phyloP scores from a whole-genome alignment of 2,113 vertebrate species.

The Otis tarda region DNA sequence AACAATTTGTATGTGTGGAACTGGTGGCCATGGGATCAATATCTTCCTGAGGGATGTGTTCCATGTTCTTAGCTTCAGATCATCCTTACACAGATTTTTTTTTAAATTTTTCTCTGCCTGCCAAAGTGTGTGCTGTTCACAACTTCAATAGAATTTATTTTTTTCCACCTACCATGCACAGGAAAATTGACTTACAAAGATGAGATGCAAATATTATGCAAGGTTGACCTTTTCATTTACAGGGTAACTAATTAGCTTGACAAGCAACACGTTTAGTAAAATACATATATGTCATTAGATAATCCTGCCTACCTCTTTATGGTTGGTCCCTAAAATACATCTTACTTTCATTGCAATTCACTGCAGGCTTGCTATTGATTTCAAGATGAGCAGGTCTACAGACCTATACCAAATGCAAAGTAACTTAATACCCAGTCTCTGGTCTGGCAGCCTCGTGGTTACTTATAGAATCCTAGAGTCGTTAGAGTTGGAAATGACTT shows the following conservation, averaged over 20 bases:
- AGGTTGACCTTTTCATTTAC: constrained; percentile 58
- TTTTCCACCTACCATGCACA: constrained; percentile 26
- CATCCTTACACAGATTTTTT: not conserved
- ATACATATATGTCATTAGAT: constrained; percentile 18
- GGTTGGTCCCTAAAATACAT: not conserved
- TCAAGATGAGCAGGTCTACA: not conserved
- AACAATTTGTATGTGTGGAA: not conserved
- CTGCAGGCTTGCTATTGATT: not conserved
- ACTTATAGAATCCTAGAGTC: no score
- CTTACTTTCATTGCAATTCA: not conserved
- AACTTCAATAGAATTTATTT: constrained; percentile 1
- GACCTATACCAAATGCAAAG: not conserved
- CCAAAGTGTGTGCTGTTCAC: not conserved
- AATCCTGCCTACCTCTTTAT: constrained; percentile 29
- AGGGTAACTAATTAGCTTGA: constrained; percentile 56
- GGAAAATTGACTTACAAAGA: constrained; percentile 43
- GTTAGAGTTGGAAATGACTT: no score
- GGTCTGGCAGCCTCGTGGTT: not conserved
- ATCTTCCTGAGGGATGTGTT: not conserved
- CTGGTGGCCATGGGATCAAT: not conserved
- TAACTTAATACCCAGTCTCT: not conserved
- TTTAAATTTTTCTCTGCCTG: not conserved
- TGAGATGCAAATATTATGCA: constrained; percentile 59
- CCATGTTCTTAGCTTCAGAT: not conserved
- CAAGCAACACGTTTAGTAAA: constrained; percentile 34